phyloP scores from a whole-genome alignment of 2,888 invertebrate species.

The Lepidocyrtoides sp. region DNA sequence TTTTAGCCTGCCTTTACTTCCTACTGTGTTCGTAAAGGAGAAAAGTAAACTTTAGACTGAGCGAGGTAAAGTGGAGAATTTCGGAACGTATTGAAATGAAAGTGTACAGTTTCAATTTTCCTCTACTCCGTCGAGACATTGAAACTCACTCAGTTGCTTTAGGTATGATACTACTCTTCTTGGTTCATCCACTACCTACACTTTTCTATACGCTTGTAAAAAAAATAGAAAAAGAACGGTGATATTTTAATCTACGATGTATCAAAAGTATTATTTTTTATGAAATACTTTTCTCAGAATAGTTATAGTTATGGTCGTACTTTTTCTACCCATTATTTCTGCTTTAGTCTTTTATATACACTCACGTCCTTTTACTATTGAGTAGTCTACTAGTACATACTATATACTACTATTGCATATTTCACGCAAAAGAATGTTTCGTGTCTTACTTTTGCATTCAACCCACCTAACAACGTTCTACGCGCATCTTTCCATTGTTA shows the following conservation, averaged over 20 bases:
- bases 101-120: slow-evolving; percentile 20
- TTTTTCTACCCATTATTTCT: not conserved
- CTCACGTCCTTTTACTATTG: not conserved
- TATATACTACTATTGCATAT: not conserved
- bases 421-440: slow-evolving; percentile 3
- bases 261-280: slow-evolving; percentile 45
- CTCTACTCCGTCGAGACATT: too few relatives aligned
- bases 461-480: not conserved
- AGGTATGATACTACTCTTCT: too few relatives aligned
- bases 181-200: too few relatives aligned
- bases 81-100: slow-evolving; percentile 25
- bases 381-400: not conserved
- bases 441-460: slow-evolving; percentile 19
- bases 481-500: slow-evolving; percentile 18
- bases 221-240: not conserved
- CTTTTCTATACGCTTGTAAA: not conserved
- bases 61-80: not conserved
- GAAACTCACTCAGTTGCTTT: not conserved
- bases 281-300: slow-evolving; percentile 6
- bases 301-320: slow-evolving; percentile 25
- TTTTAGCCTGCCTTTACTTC: too few relatives aligned
- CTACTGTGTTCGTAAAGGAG: not conserved
- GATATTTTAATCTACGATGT: slow-evolving; percentile 43
- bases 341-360: not conserved
- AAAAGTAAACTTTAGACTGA: not conserved